A percentile compares a stretch with the other conserved stretches of the same genome.
phyloP scores from a whole-genome alignment of 1,140 invertebrate genomes.

The Sminthurinus signatus region DNA sequence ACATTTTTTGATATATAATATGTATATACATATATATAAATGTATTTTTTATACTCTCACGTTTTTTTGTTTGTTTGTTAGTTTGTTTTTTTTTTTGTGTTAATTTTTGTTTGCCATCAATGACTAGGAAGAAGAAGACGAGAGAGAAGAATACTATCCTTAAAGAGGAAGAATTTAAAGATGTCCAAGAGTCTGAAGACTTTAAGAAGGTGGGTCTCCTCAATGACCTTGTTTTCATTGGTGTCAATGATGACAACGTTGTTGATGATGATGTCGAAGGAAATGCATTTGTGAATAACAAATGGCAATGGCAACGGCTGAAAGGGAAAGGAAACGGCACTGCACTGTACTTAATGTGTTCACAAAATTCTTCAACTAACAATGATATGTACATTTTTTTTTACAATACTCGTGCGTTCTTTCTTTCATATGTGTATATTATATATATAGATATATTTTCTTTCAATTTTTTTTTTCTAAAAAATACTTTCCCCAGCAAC shows the following conservation, averaged over 20 bases:
- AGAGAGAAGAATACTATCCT: not conserved
- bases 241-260: slow-evolving; percentile 8
- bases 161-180: slow-evolving; percentile 14
- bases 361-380: no score
- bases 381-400: no score
- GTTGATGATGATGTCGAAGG: slow-evolving; percentile 13
- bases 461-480: no score
- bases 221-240: not conserved
- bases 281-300: slow-evolving; percentile 16
- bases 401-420: no score
- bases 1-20: no score
- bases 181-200: slow-evolving; percentile 13
- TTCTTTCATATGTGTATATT: no score
- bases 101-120: not conserved
- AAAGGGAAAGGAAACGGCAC: slow-evolving; percentile 19
- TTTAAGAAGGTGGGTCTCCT: slow-evolving; percentile 7
- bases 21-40: no score
- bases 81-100: no score
- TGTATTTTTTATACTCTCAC: no score
- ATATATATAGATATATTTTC: no score
- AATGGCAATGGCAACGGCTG: slow-evolving; percentile 18
- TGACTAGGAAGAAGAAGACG: slow-evolving; percentile 5
- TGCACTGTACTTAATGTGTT: slow-evolving; percentile 11
- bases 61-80: no score
- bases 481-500: no score